Evolutionary conservation across 2,888 invertebrate species (phyloP).

Genomic region (Carabus problematicus): DNA sequence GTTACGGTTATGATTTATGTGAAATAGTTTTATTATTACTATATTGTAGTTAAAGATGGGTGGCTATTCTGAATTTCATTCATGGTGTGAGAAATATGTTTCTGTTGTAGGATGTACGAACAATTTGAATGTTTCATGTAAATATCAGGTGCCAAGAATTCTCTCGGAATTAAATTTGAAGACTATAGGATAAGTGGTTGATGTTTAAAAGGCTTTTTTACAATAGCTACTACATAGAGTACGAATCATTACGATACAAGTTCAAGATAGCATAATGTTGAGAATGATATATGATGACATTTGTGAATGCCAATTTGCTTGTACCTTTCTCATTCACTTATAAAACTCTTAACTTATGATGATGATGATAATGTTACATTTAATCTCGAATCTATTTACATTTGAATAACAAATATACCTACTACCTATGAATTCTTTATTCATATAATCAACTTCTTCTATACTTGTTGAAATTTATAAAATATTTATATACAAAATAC

Average conservation of each 20-base stretch:
- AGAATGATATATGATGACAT: background rate
- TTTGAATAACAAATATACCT: background rate
- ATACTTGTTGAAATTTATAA: slow-evolving; percentile 37
- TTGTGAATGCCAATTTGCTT: too few species aligned
- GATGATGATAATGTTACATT: background rate
- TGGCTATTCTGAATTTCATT: background rate
- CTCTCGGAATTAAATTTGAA: slow-evolving; percentile 9
- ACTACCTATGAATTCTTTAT: background rate
- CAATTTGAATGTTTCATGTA: slow-evolving; percentile 12
- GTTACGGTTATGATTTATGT: too few species aligned
- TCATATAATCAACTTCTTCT: slow-evolving; percentile 11
- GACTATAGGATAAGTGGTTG: background rate
- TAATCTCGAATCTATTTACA: slow-evolving; percentile 10
- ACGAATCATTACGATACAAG: slow-evolving; percentile 1
- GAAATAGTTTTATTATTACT: background rate
- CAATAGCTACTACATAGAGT: background rate
- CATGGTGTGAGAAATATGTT: slow-evolving; percentile 3
- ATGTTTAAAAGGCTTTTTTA: slow-evolving; percentile 8
- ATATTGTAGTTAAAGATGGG: background rate
- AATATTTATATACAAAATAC: slow-evolving; percentile 28
- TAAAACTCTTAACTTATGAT: background rate
- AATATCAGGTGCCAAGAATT: slow-evolving; percentile 18
- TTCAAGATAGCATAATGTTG: slow-evolving; percentile 1
- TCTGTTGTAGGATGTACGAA: background rate
- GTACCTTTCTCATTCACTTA: background rate